A percentile compares a stretch with the other conserved stretches of the same genome.
phyloP scores from a whole-genome alignment of 2,113 vertebrate genomes.

The Lota lota region DNA sequence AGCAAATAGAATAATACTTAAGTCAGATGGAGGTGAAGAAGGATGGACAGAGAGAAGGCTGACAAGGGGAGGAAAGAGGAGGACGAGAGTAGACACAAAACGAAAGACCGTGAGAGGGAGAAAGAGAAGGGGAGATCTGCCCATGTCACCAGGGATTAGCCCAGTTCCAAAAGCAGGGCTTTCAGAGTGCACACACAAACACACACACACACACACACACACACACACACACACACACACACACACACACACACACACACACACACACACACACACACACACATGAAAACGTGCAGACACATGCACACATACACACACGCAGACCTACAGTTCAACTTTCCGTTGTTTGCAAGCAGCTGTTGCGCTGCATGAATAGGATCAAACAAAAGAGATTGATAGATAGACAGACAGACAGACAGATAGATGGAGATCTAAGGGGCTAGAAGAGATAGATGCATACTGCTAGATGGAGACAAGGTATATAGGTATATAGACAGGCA shows the following conservation, averaged over 20 bases:
- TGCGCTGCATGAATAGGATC: neutral
- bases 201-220: neutral
- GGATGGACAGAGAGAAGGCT: neutral
- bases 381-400: constrained; percentile 6
- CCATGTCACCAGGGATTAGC: constrained; percentile 68
- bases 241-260: neutral
- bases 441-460: too few relatives aligned
- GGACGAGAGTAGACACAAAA: neutral
- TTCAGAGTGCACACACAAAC: constrained; percentile 44
- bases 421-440: neutral
- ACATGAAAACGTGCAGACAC: neutral
- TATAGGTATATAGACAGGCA: neutral
- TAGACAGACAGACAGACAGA: constrained; percentile 5
- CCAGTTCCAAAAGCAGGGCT: constrained; percentile 59
- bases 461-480: too few relatives aligned
- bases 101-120: neutral
- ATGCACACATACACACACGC: neutral
- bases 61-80: neutral
- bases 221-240: neutral
- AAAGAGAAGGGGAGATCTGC: constrained; percentile 27
- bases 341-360: neutral
- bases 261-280: neutral
- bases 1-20: too few relatives aligned
- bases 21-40: neutral
- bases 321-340: neutral